phyloP scores from a whole-genome alignment of 2,797 vertebrate genomes.

The Pyrocephalus nanus region DNA sequence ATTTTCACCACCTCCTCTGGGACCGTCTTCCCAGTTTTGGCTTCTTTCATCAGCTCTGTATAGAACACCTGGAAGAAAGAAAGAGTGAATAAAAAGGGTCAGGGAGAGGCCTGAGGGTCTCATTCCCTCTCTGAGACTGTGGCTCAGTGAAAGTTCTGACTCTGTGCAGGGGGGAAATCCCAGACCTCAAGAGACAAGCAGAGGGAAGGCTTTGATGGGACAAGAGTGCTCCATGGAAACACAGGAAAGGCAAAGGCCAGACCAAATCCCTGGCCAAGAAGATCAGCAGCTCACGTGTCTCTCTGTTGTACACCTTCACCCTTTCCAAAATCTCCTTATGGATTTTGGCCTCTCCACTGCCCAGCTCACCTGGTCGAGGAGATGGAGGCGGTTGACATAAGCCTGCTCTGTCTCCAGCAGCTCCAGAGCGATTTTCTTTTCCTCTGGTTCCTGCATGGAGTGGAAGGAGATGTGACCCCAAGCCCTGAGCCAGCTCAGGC shows the following conservation, averaged over 20 bases:
- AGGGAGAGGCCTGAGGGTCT: not conserved
- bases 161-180: not conserved
- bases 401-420: conserved; percentile 88
- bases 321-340: not conserved
- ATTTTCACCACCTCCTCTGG: conserved; percentile 85
- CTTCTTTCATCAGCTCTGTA: conserved; percentile 81
- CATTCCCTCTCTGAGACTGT: not conserved
- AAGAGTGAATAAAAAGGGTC: not conserved
- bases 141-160: not conserved
- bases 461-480: not conserved
- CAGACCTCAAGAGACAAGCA: not conserved
- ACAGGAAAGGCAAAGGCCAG: not conserved
- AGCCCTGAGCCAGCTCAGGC: not conserved
- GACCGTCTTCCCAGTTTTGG: conserved; percentile 78
- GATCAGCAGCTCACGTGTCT: rapidly evolving
- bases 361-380: conserved; percentile 85
- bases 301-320: not conserved
- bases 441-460: conserved; percentile 57
- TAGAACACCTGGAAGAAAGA: conserved; percentile 82
- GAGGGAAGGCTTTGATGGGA: not conserved
- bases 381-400: conserved; percentile 86
- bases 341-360: not conserved
- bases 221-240: not conserved
- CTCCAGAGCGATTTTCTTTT: conserved; percentile 84
- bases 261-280: not conserved